Evolutionary conservation across 2,113 vertebrate genomes (phyloP).

Genomic region (Oreochromis niloticus): DNA sequence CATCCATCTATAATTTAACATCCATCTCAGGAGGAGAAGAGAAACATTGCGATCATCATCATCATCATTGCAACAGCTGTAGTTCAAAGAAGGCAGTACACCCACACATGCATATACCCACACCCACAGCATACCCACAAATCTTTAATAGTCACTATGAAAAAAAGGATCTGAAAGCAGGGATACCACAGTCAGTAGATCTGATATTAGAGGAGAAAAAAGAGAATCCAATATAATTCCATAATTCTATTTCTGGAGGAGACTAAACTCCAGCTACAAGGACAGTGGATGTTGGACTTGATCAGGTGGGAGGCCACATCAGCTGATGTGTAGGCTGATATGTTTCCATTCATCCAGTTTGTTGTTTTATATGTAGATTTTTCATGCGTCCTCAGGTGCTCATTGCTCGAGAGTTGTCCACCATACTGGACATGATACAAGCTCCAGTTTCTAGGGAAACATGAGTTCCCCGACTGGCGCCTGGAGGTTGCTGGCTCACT

Average conservation of each 20-base stretch:
- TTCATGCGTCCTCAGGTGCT: no score
- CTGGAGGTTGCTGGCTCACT: not conserved
- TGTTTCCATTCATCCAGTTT: not conserved
- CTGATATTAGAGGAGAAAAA: rapidly evolving
- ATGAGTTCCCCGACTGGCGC: not conserved
- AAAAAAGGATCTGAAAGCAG: not conserved
- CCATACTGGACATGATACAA: no score
- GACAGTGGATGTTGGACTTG: not conserved
- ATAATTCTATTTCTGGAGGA: not conserved
- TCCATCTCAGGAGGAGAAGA: not conserved
- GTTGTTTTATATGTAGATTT: not conserved
- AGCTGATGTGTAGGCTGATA: not conserved
- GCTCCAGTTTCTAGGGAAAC: not conserved
- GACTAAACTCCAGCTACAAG: not conserved
- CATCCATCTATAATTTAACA: not conserved
- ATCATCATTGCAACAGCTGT: not conserved
- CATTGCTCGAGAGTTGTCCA: not conserved
- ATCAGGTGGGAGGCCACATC: not conserved
- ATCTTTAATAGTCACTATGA: not conserved
- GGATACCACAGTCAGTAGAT: not conserved
- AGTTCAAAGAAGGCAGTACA: not conserved
- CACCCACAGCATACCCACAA: not conserved
- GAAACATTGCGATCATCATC: not conserved
- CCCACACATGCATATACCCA: not conserved
- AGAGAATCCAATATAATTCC: not conserved